Base-by-base conservation (phyloP, 2,888 invertebrate genomes). In the Microctonus hyperodae region DNA sequence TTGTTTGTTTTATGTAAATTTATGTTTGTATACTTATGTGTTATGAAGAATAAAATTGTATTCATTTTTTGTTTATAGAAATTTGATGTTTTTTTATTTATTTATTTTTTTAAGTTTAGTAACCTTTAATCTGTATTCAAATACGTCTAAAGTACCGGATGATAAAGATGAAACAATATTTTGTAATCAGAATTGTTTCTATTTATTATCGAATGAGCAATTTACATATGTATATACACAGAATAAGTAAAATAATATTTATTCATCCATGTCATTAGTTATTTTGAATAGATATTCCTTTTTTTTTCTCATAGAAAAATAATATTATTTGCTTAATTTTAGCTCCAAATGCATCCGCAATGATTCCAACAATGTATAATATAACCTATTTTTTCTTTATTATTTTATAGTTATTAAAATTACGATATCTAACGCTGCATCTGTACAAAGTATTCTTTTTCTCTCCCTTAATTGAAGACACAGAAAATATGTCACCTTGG, bases 301-400 rank as follows among this genome's bases (percentile, higher is more conserved):
- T 53, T 53, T 53, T 51, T 53, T n/a, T 53, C 25, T 31, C 31
- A 55, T 55, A 33, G 20, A 55, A 55, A 55, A 55, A 55, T 55
- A 55, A 55, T 55, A 55, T 16, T 55, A n/a, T 55, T 55, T 55
- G 10, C 25, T 55, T 28, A 1, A n/a, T 4, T 33, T 33, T 16
- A 50, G 20, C 10, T 55, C 33, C 2, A 31, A 55, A 28, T n/a
- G 53, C 31, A n/a, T 9, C n/a, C n/a, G 55, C 33, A 16, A 13
- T 51, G 10, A 25, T 55, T 55, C n/a, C 31, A 55, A 55, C 33
- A 33, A 55, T 55, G 33, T 31, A 33, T 51, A 11, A 11, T 51
- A 51, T 11, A 51, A 13, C 11, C 51, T 51, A 50, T 22, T 22
- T 11, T 51, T 23, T 5, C n/a, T 2, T 23, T 1, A 23, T 23